Evolutionary conservation across 2,888 invertebrate species (phyloP).

Genomic region (Acanthosepion lycidas): DNA sequence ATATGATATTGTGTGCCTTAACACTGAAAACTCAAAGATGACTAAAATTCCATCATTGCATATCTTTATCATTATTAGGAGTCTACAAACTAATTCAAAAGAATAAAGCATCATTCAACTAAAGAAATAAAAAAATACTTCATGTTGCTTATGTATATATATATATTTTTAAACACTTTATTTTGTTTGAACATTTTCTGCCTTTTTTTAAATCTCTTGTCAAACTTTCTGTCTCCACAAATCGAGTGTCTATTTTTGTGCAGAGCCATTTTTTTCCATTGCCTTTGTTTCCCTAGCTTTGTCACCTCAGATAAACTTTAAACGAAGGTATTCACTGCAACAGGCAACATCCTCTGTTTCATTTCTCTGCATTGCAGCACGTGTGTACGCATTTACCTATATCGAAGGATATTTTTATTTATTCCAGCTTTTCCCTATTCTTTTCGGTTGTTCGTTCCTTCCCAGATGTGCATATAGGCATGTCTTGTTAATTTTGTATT

Average conservation of each 20-base stretch:
- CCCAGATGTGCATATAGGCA: background rate
- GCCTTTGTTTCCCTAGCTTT: background rate
- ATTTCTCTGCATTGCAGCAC: background rate
- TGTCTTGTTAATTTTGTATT: background rate
- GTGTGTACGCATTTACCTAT: background rate
- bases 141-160: background rate
- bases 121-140: background rate
- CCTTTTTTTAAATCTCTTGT: background rate
- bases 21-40: too few relatives aligned
- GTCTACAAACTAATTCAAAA: too few relatives aligned
- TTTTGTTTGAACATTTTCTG: background rate
- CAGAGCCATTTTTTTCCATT: background rate
- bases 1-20: too few relatives aligned
- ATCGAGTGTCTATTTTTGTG: background rate
- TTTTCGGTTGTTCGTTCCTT: background rate
- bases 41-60: background rate
- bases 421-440: background rate
- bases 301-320: constrained; percentile 2
- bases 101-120: background rate
- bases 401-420: background rate
- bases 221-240: background rate
- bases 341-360: background rate
- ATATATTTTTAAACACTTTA: background rate
- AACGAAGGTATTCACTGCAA: background rate
- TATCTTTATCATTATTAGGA: background rate